Percentiles rank a stretch among this genome's conserved stretches.
These are phyloP conservation scores for Panthera tigris DNA, from an alignment of 2,113 vertebrate species.

Conservation along the genomic window DNA sequence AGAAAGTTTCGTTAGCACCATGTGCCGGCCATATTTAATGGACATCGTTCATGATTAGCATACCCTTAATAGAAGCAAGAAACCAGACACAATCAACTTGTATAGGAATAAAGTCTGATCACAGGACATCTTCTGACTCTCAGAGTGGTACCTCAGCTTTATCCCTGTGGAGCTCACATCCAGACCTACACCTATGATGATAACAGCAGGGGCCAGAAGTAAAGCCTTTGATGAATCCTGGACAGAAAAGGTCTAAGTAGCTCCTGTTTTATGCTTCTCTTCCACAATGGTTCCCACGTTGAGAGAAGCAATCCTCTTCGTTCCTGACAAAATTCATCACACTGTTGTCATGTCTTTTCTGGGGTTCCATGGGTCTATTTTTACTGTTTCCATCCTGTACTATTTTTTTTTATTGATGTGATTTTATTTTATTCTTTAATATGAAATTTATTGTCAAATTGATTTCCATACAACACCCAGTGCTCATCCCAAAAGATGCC, in stretches of 20 bases:
- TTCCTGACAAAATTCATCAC: not conserved
- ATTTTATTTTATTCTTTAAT: too few relatives aligned
- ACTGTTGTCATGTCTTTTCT: not conserved
- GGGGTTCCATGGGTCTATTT: not conserved
- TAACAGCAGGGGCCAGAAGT: not conserved
- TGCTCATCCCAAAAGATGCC: too few relatives aligned
- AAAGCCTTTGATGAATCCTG: not conserved
- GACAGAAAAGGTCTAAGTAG: not conserved
- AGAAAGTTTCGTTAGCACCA: not conserved
- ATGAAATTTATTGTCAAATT: too few relatives aligned
- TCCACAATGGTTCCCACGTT: not conserved
- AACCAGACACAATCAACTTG: not conserved
- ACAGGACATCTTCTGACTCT: not conserved
- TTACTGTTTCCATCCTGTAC: not conserved
- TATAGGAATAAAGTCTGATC: not conserved
- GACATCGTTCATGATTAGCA: not conserved
- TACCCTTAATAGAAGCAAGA: not conserved
- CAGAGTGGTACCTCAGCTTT: not conserved
- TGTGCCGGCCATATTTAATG: not conserved
- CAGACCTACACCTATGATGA: not conserved
- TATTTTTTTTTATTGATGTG: too few relatives aligned
- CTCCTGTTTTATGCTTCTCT: not conserved
- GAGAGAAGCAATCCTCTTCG: accelerated
- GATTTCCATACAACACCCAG: too few relatives aligned
- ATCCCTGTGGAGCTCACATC: not conserved